Conservation (phyloP, 2,888 invertebrate genomes). For the Lagria hirta region DNA sequence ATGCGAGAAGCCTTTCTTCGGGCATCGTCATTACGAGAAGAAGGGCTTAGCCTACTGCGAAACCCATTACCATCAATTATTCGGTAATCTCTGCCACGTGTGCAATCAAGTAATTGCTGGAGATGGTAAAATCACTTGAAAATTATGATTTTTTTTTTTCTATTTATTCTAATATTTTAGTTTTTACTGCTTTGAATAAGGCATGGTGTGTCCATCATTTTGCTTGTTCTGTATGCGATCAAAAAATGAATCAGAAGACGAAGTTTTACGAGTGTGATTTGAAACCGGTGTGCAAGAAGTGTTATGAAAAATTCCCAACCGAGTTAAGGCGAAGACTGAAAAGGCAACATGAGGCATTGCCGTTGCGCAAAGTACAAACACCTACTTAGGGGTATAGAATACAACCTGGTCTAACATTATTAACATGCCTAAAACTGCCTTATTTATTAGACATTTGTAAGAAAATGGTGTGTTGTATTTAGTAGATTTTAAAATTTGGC, state of each 20-base stretch:
- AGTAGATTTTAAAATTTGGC: no score
- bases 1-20: constrained; percentile 99
- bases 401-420: no score
- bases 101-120: constrained; percentile 98
- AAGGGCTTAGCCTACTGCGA: constrained; percentile 99
- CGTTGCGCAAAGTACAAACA: constrained; percentile 52
- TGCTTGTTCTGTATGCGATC: constrained; percentile 95
- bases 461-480: no score
- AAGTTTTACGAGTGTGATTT: constrained; percentile 99
- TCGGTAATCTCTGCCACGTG: constrained; percentile 97
- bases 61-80: constrained; percentile 97
- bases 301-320: constrained; percentile 94
- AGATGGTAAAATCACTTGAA: constrained; percentile 71
- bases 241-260: constrained; percentile 92
- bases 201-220: constrained; percentile 99
- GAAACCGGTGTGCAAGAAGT: constrained; percentile 97
- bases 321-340: constrained; percentile 92
- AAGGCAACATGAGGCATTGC: constrained; percentile 81
- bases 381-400: no score
- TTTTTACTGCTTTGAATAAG: constrained; percentile 97
- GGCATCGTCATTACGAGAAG: constrained; percentile 98
- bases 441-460: no score
- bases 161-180: constrained; percentile 59
- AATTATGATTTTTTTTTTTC: not conserved
- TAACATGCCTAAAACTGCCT: no score